Evolutionary conservation across 1,140 invertebrate species (phyloP).

Genomic region (Trachymyrmex septentrionalis): DNA sequence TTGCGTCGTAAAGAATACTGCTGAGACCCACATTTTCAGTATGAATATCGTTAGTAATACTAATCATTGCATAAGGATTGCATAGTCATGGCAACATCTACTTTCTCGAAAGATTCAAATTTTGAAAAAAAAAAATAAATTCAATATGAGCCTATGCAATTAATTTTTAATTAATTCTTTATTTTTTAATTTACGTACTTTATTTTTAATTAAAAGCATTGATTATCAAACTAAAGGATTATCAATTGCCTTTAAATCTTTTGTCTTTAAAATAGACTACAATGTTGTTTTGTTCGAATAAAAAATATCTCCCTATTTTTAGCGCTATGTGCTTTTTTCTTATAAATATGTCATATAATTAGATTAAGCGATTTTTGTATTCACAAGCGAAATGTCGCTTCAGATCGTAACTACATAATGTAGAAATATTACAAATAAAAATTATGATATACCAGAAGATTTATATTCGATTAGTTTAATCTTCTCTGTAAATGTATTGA

Average conservation of each 20-base stretch:
- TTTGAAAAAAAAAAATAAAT: too few species aligned
- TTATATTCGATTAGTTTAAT: background rate
- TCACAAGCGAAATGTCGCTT: background rate
- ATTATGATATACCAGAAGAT: background rate
- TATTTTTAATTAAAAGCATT: background rate
- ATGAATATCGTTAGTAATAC: background rate
- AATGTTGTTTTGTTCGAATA: background rate
- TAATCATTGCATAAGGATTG: background rate
- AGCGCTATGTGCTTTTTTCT: background rate
- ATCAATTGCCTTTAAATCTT: background rate
- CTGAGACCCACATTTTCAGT: background rate
- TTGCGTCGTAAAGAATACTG: background rate
- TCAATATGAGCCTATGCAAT: too few species aligned
- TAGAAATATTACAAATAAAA: conserved; percentile 8
- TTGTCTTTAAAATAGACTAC: background rate
- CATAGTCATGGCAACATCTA: background rate
- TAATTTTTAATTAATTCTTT: too few species aligned
- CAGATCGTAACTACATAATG: background rate
- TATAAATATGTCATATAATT: background rate
- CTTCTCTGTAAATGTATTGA: background rate
- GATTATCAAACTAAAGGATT: background rate
- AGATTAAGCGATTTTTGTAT: background rate
- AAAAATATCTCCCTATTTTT: background rate
- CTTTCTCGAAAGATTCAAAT: background rate
- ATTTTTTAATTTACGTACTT: background rate